Percentiles rank a stretch among this genome's conserved stretches.
Evolutionary conservation across 2,797 vertebrate genomes (phyloP).

Genomic region (Myotis myotis): DNA sequence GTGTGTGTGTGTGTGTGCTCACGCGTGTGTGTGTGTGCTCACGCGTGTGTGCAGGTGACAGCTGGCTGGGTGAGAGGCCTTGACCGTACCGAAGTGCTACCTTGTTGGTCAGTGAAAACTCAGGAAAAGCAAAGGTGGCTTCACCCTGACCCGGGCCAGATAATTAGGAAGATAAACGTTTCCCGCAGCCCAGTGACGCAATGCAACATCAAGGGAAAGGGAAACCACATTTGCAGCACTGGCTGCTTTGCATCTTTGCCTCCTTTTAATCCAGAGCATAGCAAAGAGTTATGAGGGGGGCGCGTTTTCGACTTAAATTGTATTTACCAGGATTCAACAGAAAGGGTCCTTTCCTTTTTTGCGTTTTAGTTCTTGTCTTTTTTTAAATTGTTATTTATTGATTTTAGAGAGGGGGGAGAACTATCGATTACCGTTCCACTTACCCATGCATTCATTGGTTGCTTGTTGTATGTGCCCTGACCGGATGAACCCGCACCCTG

Average conservation of each 20-base stretch:
- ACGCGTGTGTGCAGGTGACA: neutral
- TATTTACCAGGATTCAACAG: slow-evolving; percentile 11
- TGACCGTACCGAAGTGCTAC: neutral
- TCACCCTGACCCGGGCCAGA: neutral
- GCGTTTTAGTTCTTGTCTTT: neutral
- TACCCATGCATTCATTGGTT: neutral
- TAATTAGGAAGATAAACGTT: neutral
- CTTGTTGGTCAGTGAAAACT: neutral
- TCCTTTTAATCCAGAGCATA: neutral
- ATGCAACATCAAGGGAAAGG: neutral
- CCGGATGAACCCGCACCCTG: neutral
- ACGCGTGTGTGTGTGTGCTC: neutral
- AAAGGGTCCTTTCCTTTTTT: neutral
- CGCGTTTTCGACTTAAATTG: neutral
- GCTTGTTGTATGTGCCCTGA: neutral
- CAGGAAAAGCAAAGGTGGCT: neutral
- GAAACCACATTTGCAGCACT: neutral
- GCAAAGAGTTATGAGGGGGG: neutral
- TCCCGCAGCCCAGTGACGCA: neutral
- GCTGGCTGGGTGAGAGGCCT: neutral
- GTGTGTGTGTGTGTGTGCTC: neutral
- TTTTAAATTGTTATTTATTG: neutral
- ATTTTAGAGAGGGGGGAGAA: neutral
- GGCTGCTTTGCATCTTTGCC: neutral
- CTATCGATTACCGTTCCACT: neutral